Conservation (phyloP, 2,888 invertebrate species). For the Drosophila mercatorum region DNA sequence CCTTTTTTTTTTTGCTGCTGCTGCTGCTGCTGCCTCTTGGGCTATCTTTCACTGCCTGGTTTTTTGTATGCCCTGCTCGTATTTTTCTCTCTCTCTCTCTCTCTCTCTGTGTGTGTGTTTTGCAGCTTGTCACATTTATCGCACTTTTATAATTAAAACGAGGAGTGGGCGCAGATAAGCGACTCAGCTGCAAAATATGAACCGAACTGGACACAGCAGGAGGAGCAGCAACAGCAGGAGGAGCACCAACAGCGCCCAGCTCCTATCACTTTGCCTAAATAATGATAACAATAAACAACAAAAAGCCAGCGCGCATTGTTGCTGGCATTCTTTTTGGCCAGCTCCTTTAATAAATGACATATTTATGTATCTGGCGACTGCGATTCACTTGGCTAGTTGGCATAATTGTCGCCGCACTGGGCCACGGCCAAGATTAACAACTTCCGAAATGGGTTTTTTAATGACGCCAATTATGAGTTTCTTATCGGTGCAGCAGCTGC, state of each 20-base stretch:
- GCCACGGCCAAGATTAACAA: slow-evolving; percentile 73
- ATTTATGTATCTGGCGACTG: slow-evolving; percentile 68
- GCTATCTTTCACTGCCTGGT: slow-evolving; percentile 51
- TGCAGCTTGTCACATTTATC: slow-evolving; percentile 72
- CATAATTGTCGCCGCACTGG: slow-evolving; percentile 62
- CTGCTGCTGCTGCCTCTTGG: slow-evolving; percentile 25
- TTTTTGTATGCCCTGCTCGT: background rate
- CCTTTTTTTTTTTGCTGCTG: background rate
- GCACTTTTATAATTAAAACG: slow-evolving; percentile 77
- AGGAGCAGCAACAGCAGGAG: background rate
- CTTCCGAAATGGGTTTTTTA: slow-evolving; percentile 81
- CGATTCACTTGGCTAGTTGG: slow-evolving; percentile 65
- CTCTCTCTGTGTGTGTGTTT: slow-evolving; percentile 11
- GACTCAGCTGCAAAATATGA: slow-evolving; percentile 48
- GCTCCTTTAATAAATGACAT: slow-evolving; percentile 77
- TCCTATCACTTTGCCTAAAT: slow-evolving; percentile 74
- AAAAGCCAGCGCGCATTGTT: slow-evolving; percentile 65
- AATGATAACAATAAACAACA: slow-evolving; percentile 81
- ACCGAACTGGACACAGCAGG: slow-evolving; percentile 9
- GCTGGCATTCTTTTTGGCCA: slow-evolving; percentile 53
- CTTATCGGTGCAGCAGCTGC: slow-evolving; percentile 76
- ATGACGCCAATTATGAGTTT: slow-evolving; percentile 82
- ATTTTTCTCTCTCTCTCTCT: background rate
- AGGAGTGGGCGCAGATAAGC: slow-evolving; percentile 47
- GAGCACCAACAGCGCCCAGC: background rate